phyloP scores from a whole-genome alignment of 2,888 invertebrate genomes.

The Drosophila subquinaria region DNA sequence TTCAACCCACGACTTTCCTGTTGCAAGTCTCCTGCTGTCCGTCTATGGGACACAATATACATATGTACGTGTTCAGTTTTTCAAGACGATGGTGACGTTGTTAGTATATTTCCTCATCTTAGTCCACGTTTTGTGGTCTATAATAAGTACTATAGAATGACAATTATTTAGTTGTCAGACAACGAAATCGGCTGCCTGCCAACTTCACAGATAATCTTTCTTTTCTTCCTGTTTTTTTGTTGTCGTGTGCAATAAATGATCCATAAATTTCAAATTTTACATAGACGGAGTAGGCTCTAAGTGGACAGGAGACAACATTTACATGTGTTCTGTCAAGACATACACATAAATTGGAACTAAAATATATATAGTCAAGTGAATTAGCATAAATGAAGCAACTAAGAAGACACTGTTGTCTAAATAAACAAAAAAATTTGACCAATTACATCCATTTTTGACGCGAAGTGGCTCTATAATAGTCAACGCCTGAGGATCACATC shows the following conservation, averaged over 20 bases:
- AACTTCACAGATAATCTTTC: conserved; percentile 8
- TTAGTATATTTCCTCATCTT: background rate
- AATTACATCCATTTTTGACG: background rate
- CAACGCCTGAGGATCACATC: no score
- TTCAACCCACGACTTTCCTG: conserved; percentile 6
- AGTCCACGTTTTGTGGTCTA: conserved; percentile 7
- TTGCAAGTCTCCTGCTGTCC: conserved; percentile 15
- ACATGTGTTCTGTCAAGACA: background rate
- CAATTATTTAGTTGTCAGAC: conserved; percentile 34
- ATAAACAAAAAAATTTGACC: background rate
- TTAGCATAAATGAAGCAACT: background rate
- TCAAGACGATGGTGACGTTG: background rate
- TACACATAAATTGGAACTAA: background rate
- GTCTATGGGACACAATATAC: background rate
- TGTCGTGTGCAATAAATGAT: conserved; percentile 39
- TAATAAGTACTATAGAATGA: conserved; percentile 11
- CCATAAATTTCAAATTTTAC: conserved; percentile 38
- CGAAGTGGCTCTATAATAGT: no score
- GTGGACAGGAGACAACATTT: background rate
- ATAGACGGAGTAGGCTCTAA: conserved; percentile 8
- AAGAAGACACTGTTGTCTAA: background rate
- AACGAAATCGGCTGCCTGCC: conserved; percentile 14
- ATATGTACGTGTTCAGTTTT: conserved; percentile 44
- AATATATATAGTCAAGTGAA: background rate
- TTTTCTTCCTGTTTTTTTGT: background rate